Conservation (phyloP, 1,140 invertebrate species). For the Riptortus pedestris region DNA sequence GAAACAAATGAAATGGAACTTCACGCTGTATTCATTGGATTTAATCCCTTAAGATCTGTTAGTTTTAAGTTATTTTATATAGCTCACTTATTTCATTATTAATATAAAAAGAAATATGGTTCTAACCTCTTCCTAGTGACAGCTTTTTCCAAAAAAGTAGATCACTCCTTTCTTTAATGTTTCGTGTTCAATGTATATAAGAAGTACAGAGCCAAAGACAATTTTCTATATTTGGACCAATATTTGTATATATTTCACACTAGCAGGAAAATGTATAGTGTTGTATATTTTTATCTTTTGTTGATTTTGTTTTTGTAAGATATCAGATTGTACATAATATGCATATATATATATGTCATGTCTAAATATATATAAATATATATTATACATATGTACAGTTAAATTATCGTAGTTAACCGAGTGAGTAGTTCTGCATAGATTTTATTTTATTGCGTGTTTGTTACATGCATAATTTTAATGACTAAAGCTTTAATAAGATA, state of each 20-base stretch:
- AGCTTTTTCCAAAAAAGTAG: too few relatives aligned
- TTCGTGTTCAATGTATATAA: neutral
- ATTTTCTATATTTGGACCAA: constrained; percentile 19
- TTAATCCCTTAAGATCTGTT: too few relatives aligned
- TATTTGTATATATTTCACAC: neutral
- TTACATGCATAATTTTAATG: constrained; percentile 13
- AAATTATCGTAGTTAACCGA: constrained; percentile 18
- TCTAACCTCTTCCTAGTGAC: too few relatives aligned
- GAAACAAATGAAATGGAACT: too few relatives aligned
- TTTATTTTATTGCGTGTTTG: constrained; percentile 19
- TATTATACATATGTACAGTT: constrained; percentile 21
- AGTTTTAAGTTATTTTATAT: too few relatives aligned
- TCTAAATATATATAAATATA: constrained; percentile 17
- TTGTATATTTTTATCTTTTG: constrained; percentile 18
- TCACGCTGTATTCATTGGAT: too few relatives aligned
- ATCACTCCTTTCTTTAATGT: neutral
- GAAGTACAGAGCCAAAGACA: constrained; percentile 6
- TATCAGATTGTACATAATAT: constrained; percentile 11
- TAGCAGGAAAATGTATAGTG: constrained; percentile 10
- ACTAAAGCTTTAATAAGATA: constrained; percentile 21
- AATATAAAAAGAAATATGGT: too few relatives aligned
- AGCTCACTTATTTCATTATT: too few relatives aligned
- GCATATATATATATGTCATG: constrained; percentile 8
- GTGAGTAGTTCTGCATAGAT: constrained; percentile 19
- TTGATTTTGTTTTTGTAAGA: constrained; percentile 11